A percentile compares a stretch with the other conserved stretches of the same genome.
Evolutionary conservation across 2,797 vertebrate species (phyloP).

Genomic region (Sebastes miniatus): DNA sequence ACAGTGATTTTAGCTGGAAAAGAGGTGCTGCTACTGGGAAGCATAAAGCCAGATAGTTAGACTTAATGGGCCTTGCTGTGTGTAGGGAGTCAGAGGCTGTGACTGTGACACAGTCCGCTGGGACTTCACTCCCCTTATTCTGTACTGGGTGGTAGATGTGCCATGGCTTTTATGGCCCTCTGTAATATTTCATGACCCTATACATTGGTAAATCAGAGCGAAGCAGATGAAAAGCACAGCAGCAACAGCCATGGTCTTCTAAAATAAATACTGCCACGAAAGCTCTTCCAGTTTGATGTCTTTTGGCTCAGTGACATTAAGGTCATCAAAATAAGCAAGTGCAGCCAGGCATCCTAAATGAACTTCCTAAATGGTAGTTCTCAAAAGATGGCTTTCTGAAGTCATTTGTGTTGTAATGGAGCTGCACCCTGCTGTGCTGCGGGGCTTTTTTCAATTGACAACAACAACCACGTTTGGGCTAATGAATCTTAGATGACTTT

Average conservation of each 20-base stretch:
- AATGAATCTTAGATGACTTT: slow-evolving; percentile 62
- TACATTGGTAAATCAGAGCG: slow-evolving; percentile 61
- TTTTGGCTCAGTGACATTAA: slow-evolving; percentile 61
- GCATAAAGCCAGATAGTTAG: slow-evolving; percentile 57
- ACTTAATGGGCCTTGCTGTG: slow-evolving; percentile 76
- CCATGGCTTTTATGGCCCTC: slow-evolving; percentile 63
- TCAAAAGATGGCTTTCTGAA: slow-evolving; percentile 53
- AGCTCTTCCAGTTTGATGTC: slow-evolving; percentile 13
- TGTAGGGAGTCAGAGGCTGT: slow-evolving; percentile 58
- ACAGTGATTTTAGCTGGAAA: slow-evolving; percentile 48
- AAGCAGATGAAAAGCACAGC: slow-evolving; percentile 33
- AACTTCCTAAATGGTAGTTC: slow-evolving; percentile 62
- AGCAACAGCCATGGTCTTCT: slow-evolving; percentile 5
- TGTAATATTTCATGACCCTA: slow-evolving; percentile 79
- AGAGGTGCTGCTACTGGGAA: slow-evolving; percentile 38
- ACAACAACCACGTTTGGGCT: slow-evolving; percentile 42
- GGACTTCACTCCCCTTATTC: slow-evolving; percentile 48
- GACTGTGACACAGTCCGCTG: slow-evolving; percentile 65
- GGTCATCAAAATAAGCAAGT: slow-evolving; percentile 55
- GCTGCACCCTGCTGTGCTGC: slow-evolving; percentile 52
- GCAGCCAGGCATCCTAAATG: slow-evolving; percentile 65
- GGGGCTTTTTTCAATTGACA: slow-evolving; percentile 51
- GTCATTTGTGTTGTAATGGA: slow-evolving; percentile 66
- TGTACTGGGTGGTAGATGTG: slow-evolving; percentile 41
- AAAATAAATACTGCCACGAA: slow-evolving; percentile 34